These are phyloP conservation scores for Xylocopa sonorina DNA, from an alignment of 1,140 invertebrate species.

Conservation along the genomic window DNA sequence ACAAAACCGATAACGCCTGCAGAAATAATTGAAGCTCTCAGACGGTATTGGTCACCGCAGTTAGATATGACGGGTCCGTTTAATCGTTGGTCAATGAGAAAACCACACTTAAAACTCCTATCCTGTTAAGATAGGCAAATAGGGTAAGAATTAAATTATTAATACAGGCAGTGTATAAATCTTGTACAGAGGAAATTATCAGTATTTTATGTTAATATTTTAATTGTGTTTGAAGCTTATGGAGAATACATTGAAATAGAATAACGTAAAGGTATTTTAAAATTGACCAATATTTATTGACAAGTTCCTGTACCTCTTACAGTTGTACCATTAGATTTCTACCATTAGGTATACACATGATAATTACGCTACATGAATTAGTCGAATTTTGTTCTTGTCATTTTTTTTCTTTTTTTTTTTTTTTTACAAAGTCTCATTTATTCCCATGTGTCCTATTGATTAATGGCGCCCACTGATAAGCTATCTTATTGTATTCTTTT, in stretches of 20 bases:
- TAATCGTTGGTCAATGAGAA: conserved; percentile 74
- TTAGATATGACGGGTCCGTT: conserved; percentile 79
- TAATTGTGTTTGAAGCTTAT: neutral
- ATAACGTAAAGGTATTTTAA: conserved; percentile 28
- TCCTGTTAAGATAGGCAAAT: conserved; percentile 64
- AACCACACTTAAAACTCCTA: conserved; percentile 75
- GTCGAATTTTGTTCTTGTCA: conserved; percentile 15
- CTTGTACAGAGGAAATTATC: neutral
- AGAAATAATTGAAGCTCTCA: conserved; percentile 84
- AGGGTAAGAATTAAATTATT: conserved; percentile 44
- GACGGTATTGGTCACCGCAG: conserved; percentile 82
- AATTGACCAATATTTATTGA: conserved; percentile 68
- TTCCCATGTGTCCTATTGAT: conserved; percentile 16
- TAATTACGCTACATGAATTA: neutral
- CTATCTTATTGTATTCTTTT: neutral
- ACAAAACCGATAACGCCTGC: conserved; percentile 81
- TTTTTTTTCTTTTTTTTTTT: no score
- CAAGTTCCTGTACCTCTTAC: conserved; percentile 54
- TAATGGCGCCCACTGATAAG: neutral
- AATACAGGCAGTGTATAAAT: neutral
- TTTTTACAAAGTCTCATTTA: conserved; percentile 58
- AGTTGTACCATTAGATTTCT: conserved; percentile 34
- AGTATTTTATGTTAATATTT: conserved; percentile 24
- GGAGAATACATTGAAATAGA: neutral
- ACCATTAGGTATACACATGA: conserved; percentile 34